Conservation (phyloP, 2,888 invertebrate genomes). For the Apeira syringaria region DNA sequence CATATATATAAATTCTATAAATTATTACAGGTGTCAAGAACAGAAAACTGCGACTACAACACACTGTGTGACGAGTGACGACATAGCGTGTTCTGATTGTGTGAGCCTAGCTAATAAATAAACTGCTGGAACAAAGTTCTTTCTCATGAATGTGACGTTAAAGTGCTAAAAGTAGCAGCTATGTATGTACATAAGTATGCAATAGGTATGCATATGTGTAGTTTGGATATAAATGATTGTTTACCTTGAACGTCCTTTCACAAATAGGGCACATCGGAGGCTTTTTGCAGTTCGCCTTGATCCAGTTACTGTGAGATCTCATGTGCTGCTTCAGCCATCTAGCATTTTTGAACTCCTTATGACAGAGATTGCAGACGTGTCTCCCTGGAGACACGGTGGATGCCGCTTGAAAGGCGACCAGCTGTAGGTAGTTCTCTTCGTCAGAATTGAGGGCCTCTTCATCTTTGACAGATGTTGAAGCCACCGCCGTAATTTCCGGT, state of each 20-base stretch:
- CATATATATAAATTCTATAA: no score
- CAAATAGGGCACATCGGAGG: constrained; percentile 85
- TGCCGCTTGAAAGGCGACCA: constrained; percentile 79
- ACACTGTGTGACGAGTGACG: no score
- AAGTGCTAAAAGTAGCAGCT: no score
- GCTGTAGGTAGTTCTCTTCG: constrained; percentile 72
- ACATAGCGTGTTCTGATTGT: no score
- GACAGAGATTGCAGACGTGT: constrained; percentile 85
- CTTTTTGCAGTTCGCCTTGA: constrained; percentile 86
- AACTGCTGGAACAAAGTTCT: no score
- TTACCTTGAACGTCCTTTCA: constrained; percentile 83
- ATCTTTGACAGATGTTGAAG: constrained; percentile 38
- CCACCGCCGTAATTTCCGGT: constrained; percentile 12
- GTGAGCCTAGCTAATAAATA: no score
- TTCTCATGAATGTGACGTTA: no score
- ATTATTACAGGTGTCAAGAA: no score
- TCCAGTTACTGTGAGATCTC: constrained; percentile 86
- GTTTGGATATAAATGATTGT: no score
- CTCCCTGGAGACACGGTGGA: constrained; percentile 80
- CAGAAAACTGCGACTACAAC: no score
- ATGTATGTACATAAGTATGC: no score
- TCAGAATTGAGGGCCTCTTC: constrained; percentile 65
- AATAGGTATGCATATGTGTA: no score
- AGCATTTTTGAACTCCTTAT: constrained; percentile 85
- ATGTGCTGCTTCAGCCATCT: constrained; percentile 85